Evolutionary conservation across 2,113 vertebrate species (phyloP), one percentile per base, ranked within the genome.

Genomic region (Origma solitaria): DNA sequence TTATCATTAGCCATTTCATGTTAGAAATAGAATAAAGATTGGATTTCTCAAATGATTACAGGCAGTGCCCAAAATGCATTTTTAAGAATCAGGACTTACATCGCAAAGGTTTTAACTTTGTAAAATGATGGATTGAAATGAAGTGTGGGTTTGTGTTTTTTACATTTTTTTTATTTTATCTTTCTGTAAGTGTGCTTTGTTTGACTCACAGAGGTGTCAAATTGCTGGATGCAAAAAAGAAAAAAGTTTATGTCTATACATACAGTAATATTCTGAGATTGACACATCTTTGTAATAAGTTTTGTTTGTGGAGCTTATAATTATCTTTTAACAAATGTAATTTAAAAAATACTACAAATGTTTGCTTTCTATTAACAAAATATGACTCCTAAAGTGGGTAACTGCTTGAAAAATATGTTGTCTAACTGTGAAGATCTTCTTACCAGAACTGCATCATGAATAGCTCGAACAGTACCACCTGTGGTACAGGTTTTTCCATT

Each of bases 151-250:
- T 8, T 47, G 2, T n/a, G 18, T 57, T 22, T 51, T n/a, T 22
- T 30, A 13, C 16, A 35, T 37, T 68, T 19, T 2, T 61, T 35
- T 70, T 18, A 13, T 79, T 93, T 90, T 40, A 22, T 77, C 28
- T 40, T 90, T 79, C 14, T 69, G 3, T 49, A 70, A 53, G 71
- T 56, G 20, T 45, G 50, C 66, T 72, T 95, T 38, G 38, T 71
- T 97, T 93, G 50, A 91, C 87, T 97, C 75, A 92, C 64, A 68
- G 60, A 97, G 40, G 31, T 96, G 73, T 97, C 56, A 95, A 97
- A 97, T 98, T 98, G 98, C 98, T 98, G 98, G 98, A 98, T 98
- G 98, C 98, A 98, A 98, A 98, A 98, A 98, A 95, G 88, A 96
- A 98, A 98, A 97, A 93, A 91, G 16, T 61, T 89, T 84, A 51